These are phyloP conservation scores for Caerostris darwini DNA, from an alignment of 1,140 invertebrate species.

Conservation along the genomic window DNA sequence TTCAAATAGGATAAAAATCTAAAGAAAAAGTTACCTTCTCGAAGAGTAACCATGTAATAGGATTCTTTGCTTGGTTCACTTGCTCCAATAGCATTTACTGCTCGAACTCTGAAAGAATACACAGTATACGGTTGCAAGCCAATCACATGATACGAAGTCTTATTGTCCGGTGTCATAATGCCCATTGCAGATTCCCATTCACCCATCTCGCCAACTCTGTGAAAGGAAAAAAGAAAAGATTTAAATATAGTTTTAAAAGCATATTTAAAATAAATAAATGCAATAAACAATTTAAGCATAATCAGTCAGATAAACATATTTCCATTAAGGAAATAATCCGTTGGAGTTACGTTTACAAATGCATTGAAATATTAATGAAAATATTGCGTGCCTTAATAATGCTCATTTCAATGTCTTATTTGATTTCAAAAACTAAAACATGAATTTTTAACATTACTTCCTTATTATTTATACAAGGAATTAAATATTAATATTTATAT, in stretches of 20 bases:
- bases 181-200: slow-evolving; percentile 81
- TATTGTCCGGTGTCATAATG: slow-evolving; percentile 86
- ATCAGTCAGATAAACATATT: no score
- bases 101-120: slow-evolving; percentile 88
- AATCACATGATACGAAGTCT: slow-evolving; percentile 84
- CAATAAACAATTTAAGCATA: neutral
- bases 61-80: slow-evolving; percentile 88
- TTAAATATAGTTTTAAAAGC: neutral
- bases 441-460: no score
- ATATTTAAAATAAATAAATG: slow-evolving; percentile 48
- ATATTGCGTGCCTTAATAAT: no score
- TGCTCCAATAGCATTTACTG: slow-evolving; percentile 87
- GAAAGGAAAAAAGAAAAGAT: slow-evolving; percentile 52
- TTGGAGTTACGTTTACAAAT: no score
- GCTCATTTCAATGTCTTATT: no score
- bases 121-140: slow-evolving; percentile 88
- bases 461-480: no score
- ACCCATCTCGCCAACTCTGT: slow-evolving; percentile 82
- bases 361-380: no score
- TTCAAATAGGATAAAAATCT: neutral
- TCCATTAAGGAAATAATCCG: no score
- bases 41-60: slow-evolving; percentile 89
- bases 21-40: slow-evolving; percentile 85
- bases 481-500: no score
- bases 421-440: no score